Evolutionary conservation across 2,113 vertebrate species (phyloP).

Genomic region (Melanotaenia duboulayi): DNA sequence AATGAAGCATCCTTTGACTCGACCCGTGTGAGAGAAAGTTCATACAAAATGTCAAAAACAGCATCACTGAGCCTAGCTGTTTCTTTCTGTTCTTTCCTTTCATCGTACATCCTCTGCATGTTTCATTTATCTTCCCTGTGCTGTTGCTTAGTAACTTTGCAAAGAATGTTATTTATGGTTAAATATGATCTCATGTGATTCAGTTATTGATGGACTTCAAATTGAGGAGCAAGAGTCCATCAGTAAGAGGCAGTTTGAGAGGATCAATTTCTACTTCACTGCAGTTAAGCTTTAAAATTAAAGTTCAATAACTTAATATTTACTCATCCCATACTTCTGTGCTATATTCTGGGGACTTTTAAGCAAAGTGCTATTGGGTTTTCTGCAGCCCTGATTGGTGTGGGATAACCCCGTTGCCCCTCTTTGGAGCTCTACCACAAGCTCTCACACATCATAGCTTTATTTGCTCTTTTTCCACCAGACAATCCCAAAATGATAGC

Average conservation of each 20-base stretch:
- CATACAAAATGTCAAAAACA: conserved; percentile 54
- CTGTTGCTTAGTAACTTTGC: not conserved
- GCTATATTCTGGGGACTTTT: not conserved
- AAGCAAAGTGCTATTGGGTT: not conserved
- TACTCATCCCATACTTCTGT: not conserved
- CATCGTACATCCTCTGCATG: not conserved
- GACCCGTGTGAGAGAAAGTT: conserved; percentile 41
- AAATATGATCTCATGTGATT: conserved; percentile 1
- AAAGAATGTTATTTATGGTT: conserved; percentile 4
- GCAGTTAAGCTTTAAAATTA: not conserved
- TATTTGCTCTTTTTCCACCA: conserved; percentile 23
- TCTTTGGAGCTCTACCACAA: not conserved
- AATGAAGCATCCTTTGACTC: conserved; percentile 29
- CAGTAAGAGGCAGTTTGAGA: not conserved
- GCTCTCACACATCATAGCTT: conserved; percentile 29
- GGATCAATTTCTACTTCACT: not conserved
- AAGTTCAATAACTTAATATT: not conserved
- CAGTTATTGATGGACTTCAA: not conserved
- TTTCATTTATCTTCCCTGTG: too few relatives aligned
- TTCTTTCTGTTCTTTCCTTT: not conserved
- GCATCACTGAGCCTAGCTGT: conserved; percentile 6
- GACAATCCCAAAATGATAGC: too few relatives aligned
- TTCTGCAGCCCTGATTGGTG: too few relatives aligned
- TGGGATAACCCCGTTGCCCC: too few relatives aligned
- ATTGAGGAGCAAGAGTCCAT: not conserved